phyloP scores from a whole-genome alignment of 2,113 vertebrate species.

The Corvus cornix region DNA sequence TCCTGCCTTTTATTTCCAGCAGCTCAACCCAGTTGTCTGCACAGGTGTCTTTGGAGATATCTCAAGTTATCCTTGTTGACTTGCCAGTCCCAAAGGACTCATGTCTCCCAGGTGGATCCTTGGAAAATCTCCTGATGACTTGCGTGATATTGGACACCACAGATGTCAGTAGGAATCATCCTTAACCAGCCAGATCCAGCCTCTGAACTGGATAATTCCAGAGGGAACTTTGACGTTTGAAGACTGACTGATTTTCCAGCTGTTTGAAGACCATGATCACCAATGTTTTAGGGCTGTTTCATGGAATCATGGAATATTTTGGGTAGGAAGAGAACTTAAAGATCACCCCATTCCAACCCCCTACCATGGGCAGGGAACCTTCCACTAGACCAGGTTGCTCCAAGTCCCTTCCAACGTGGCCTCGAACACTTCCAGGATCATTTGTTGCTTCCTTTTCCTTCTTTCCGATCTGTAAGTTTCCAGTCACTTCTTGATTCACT shows the following conservation, averaged over 20 bases:
- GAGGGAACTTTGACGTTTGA: not conserved
- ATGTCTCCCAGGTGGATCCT: not conserved
- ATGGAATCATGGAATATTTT: not conserved
- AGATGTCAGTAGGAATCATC: not conserved
- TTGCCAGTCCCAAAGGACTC: not conserved
- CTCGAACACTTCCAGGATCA: not conserved
- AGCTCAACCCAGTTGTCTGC: not conserved
- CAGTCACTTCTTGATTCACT: not conserved
- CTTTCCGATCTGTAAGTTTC: not conserved
- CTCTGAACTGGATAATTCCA: not conserved
- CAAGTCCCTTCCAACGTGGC: not conserved
- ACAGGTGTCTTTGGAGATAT: not conserved
- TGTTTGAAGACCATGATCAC: not conserved
- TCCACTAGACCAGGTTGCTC: not conserved
- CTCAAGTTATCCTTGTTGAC: not conserved
- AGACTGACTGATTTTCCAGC: not conserved
- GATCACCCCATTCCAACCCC: not conserved
- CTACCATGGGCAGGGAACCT: not conserved
- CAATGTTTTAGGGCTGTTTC: not conserved
- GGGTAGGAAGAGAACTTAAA: not conserved
- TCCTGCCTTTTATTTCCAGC: not conserved
- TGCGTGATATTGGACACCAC: not conserved
- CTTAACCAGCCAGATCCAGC: not conserved
- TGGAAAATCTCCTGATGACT: not conserved
- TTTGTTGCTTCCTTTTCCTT: not conserved